phyloP scores from a whole-genome alignment of 2,797 vertebrate species.

The Clamator glandarius region DNA sequence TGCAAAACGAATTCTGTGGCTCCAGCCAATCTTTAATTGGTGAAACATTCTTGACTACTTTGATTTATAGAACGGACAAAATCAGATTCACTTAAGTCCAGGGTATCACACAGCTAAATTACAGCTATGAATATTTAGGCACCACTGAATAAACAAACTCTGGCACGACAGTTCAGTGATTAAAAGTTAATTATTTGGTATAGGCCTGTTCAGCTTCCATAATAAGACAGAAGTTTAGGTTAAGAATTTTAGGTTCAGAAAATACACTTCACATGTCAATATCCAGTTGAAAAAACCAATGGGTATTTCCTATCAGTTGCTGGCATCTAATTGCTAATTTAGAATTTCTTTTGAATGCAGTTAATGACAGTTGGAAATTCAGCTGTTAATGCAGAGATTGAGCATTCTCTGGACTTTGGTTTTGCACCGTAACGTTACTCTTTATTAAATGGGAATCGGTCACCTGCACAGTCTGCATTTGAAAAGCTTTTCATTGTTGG shows the following conservation, averaged over 20 bases:
- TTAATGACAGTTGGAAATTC: slow-evolving; percentile 5
- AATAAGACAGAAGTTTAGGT: neutral
- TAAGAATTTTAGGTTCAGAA: neutral
- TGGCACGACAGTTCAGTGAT: neutral
- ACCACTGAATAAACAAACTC: neutral
- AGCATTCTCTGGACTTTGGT: neutral
- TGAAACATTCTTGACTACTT: neutral
- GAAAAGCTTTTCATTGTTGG: slow-evolving; percentile 68
- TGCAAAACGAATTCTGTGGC: neutral
- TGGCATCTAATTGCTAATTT: neutral
- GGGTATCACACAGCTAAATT: neutral
- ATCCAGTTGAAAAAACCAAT: neutral
- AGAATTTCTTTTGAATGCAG: slow-evolving; percentile 37
- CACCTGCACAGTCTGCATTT: slow-evolving; percentile 78
- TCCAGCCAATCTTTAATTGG: neutral
- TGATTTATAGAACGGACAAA: neutral
- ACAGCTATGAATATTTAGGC: neutral
- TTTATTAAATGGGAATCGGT: neutral
- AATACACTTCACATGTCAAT: neutral
- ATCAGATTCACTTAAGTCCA: neutral
- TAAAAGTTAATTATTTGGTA: neutral
- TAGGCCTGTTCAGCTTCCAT: neutral
- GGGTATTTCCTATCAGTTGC: neutral
- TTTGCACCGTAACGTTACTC: neutral
- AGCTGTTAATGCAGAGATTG: neutral